Base-by-base conservation (phyloP, 2,113 vertebrate species). In the Gymnorhina tibicen region DNA sequence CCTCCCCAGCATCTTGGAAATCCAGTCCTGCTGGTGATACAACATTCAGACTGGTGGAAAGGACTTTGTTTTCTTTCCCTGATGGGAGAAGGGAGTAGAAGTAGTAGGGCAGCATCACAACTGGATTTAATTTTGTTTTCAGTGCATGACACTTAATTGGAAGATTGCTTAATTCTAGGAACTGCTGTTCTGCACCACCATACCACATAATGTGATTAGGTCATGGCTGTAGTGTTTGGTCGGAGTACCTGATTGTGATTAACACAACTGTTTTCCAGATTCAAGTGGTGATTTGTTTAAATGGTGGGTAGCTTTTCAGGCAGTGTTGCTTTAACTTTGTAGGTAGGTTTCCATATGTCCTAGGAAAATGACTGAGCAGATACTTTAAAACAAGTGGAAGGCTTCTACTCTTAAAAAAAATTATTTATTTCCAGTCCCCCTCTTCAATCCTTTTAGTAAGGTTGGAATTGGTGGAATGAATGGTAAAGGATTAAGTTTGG, bases 101-200 rank as follows among this genome's bases (percentile, higher is more conserved):
- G 66, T 64, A 85, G 75, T 66, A 73, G 46, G 68, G 55, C 49
- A 87, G 46, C 77, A 79, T 72, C 81, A 52, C 58, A 68, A 68
- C 52, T 90, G 85, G 85, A 94, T 91, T 94, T 87, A 91, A 95
- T 96, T 95, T 94, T 83, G 85, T 63, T 97, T 92, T 89, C 83
- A 52, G 63, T 78, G 76, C 74, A 79, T 94, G 89, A 42, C 47
- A 49, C 92, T 87, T 93, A 96, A 97, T 96, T 91, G 91, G 94
- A 87, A 94, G 89, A 93, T 96, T 89, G 78, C 96, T 97, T 95
- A 93, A 91, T 94, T 87, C 90, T 83, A 80, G 90, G 87, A 94
- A 90, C 91, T 90, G 90, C 87, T 93, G 85, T 88, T 95, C 37
- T 89, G 67, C 63, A 70, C 55, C 60, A 77, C 75, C 46, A 13